Percentiles rank a stretch among this genome's conserved stretches.
Evolutionary conservation across 2,797 vertebrate species (phyloP).

Genomic region (Ptychadena robeensis): DNA sequence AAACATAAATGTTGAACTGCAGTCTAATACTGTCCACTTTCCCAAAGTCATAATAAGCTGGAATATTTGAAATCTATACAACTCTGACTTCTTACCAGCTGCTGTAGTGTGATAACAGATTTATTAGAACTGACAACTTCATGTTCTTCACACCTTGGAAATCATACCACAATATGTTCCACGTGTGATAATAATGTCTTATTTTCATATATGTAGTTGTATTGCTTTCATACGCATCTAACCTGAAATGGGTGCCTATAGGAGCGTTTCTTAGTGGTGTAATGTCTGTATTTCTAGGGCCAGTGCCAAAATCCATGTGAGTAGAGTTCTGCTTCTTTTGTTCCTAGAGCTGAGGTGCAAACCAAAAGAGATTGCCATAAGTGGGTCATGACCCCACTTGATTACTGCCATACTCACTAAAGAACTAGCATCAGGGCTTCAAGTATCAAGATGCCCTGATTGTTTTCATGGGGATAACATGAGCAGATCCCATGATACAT

Average conservation of each 20-base stretch:
- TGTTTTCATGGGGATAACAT: not conserved
- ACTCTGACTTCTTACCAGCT: slow-evolving; percentile 72
- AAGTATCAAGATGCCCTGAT: not conserved
- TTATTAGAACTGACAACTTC: slow-evolving; percentile 68
- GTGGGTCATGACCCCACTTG: not conserved
- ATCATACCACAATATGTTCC: slow-evolving; percentile 66
- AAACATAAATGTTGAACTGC: not conserved
- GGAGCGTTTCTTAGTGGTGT: not conserved
- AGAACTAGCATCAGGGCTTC: not conserved
- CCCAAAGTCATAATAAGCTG: not conserved
- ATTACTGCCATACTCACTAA: too few species aligned
- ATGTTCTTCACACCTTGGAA: slow-evolving; percentile 73
- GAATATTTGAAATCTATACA: slow-evolving; percentile 58
- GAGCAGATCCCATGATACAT: not conserved
- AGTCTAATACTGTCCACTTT: slow-evolving; percentile 5
- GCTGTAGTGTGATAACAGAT: slow-evolving; percentile 73
- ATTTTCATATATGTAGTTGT: not conserved
- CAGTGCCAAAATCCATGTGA: not conserved
- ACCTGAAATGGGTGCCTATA: not conserved
- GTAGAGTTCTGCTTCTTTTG: not conserved
- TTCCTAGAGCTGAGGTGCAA: not conserved
- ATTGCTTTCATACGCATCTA: not conserved
- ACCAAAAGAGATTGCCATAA: not conserved
- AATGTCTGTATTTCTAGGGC: not conserved
- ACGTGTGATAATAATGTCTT: slow-evolving; percentile 43